Base-by-base conservation (phyloP, 2,888 invertebrate species). In the Scaptomyza reducta region DNA sequence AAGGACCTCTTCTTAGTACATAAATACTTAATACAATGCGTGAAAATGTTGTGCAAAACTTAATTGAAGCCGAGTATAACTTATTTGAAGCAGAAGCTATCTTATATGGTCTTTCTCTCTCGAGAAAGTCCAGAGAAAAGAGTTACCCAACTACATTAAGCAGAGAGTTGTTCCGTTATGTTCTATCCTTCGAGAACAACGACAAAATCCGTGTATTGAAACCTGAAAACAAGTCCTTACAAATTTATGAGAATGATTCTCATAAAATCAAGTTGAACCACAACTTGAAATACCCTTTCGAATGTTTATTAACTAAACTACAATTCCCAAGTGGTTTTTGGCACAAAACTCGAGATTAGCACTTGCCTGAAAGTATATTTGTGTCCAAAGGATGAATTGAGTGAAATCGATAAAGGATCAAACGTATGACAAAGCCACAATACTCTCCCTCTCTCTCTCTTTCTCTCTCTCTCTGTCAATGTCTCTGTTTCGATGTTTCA, bases 211-310 rank as follows among this genome's bases (percentile, higher is more conserved):
- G 14, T 14, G 38, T 14, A 38, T 14, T 38, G 1, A 35, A 54
- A 49, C 22, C 7, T 6, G 27, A 1, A 6, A 27, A 27, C 27
- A 27, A 27, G 1, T 27, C 6, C 1, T 6, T 4, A 22, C 22
- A 22, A 22, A 22, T 22, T 22, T 22, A 22, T 22, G 0, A 4
- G 22, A 0, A 3, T 2, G 22, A 22, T 22, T 22, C 18, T 38
- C 64, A 64, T 56, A 64, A 59, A 64, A 22, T 22, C 22, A 22
- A 22, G 22, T 22, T 22, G 22, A 55, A 54, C 46, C 51, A 70
- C 57, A n/a, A 22, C 14, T 1, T 7, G 6, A 16, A 45, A 40
- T 44, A 51, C 31, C 13, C 50, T 40, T 40, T 5, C n/a, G 0
- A 1, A 14, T 38, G 14, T 14, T 38, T 2, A n/a, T 35, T 35